Evolutionary conservation across 2,888 invertebrate species (phyloP).

Genomic region (Yponomeuta cagnagella): DNA sequence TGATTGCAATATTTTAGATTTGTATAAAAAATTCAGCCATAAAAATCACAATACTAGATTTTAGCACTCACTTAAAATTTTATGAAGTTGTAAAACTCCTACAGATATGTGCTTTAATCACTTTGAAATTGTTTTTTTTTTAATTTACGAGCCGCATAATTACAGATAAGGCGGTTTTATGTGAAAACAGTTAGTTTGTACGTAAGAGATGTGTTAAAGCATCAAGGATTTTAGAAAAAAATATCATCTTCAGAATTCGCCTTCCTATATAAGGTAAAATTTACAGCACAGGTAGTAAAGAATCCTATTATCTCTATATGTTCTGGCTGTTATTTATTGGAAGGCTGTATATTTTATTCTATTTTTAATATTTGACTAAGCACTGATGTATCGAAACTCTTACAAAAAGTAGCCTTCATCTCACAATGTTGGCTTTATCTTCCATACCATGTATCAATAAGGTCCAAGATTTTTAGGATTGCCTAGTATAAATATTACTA

Average conservation of each 20-base stretch:
- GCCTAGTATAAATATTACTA: neutral
- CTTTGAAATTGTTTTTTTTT: neutral
- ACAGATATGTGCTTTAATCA: slow-evolving; percentile 2
- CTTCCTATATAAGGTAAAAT: slow-evolving; percentile 38
- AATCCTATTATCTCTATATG: slow-evolving; percentile 44
- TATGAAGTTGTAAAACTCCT: slow-evolving; percentile 2
- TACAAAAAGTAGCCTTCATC: no score
- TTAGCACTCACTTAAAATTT: slow-evolving; percentile 11
- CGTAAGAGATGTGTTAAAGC: neutral
- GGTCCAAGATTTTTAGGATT: neutral
- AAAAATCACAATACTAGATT: neutral
- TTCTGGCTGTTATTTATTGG: slow-evolving; percentile 47
- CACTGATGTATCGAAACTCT: no score
- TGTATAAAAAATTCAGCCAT: neutral
- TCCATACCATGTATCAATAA: no score
- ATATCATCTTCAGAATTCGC: slow-evolving; percentile 18
- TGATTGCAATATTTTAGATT: neutral
- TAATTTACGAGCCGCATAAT: neutral
- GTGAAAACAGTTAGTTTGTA: slow-evolving; percentile 9
- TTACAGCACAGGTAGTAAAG: slow-evolving; percentile 35
- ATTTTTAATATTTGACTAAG: neutral
- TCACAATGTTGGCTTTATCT: no score
- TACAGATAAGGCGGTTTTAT: slow-evolving; percentile 4
- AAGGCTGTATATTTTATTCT: slow-evolving; percentile 52
- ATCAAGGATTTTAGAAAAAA: neutral